A percentile compares a stretch with the other conserved stretches of the same genome.
Evolutionary conservation across 1,140 invertebrate species (phyloP).

Genomic region (Araneus ventricosus): DNA sequence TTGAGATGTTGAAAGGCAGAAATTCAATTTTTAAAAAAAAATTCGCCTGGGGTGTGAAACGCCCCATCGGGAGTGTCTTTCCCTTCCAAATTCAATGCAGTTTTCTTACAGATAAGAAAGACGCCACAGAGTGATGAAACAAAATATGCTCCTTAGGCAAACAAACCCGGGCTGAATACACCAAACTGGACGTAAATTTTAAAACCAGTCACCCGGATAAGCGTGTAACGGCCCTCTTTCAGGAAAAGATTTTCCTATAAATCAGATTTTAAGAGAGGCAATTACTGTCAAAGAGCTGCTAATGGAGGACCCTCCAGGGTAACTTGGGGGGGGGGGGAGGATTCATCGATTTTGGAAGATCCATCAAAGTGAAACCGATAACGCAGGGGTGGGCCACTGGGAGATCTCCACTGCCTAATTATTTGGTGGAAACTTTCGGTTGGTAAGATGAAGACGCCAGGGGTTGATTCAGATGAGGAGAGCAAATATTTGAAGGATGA

Average conservation of each 20-base stretch:
- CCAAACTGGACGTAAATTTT: constrained; percentile 26
- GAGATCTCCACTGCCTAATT: not conserved
- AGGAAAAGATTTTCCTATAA: not conserved
- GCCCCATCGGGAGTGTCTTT: too few relatives aligned
- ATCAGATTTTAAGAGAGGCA: constrained; percentile 55
- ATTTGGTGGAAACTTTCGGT: not conserved
- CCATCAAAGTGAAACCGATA: constrained; percentile 52
- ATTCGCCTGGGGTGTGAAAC: too few relatives aligned
- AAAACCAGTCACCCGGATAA: constrained; percentile 9
- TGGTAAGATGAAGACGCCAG: not conserved
- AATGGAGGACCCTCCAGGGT: constrained; percentile 44
- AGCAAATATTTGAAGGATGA: constrained; percentile 12
- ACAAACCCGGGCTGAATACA: not conserved
- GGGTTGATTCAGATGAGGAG: not conserved
- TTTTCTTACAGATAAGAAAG: too few relatives aligned
- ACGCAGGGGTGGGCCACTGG: not conserved
- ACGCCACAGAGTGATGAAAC: too few relatives aligned
- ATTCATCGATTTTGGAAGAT: constrained; percentile 49
- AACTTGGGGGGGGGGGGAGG: not conserved
- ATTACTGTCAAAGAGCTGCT: constrained; percentile 52
- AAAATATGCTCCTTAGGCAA: not conserved
- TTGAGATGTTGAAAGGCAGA: too few relatives aligned
- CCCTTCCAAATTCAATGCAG: too few relatives aligned
- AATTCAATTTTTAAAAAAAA: too few relatives aligned
- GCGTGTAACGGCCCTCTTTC: not conserved